Conservation (phyloP, 2,888 invertebrate species). For the Callyntrura guangdongensis region DNA sequence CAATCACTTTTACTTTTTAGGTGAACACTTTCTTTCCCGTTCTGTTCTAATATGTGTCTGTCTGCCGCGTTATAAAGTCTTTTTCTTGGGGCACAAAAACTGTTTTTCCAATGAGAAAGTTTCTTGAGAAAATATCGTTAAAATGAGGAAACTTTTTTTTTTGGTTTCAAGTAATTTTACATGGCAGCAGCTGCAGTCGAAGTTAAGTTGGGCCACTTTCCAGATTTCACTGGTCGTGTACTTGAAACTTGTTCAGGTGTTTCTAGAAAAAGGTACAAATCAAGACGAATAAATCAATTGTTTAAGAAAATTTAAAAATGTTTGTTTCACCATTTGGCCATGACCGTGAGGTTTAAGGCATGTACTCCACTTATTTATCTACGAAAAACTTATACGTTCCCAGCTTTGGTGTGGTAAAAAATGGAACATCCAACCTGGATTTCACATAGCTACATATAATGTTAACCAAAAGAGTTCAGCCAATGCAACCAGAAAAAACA, state of each 20-base stretch:
- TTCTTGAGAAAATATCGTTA: not conserved
- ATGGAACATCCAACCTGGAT: not conserved
- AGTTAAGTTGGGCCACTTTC: not conserved
- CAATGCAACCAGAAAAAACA: not conserved
- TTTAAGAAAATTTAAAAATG: too few species aligned
- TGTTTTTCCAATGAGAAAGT: conserved; percentile 16
- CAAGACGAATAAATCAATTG: not conserved
- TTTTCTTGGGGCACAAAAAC: not conserved
- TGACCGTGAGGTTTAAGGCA: too few species aligned
- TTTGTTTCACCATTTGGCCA: too few species aligned
- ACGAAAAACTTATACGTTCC: too few species aligned
- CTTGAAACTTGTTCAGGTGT: not conserved
- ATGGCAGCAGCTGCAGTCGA: not conserved
- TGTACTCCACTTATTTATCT: too few species aligned
- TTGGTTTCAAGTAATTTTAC: not conserved
- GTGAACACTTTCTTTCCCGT: conserved; percentile 42
- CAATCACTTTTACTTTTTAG: conserved; percentile 63
- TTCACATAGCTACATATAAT: not conserved
- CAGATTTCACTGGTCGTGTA: not conserved
- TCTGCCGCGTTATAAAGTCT: not conserved
- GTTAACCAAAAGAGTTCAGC: conserved; percentile 5
- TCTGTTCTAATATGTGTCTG: not conserved
- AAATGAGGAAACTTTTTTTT: not conserved
- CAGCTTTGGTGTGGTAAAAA: not conserved
- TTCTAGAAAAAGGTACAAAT: not conserved